A percentile compares a stretch with the other conserved stretches of the same genome.
These are phyloP conservation scores for Cirrhinus molitorella DNA, from an alignment of 2,797 vertebrate species.

Conservation along the genomic window DNA sequence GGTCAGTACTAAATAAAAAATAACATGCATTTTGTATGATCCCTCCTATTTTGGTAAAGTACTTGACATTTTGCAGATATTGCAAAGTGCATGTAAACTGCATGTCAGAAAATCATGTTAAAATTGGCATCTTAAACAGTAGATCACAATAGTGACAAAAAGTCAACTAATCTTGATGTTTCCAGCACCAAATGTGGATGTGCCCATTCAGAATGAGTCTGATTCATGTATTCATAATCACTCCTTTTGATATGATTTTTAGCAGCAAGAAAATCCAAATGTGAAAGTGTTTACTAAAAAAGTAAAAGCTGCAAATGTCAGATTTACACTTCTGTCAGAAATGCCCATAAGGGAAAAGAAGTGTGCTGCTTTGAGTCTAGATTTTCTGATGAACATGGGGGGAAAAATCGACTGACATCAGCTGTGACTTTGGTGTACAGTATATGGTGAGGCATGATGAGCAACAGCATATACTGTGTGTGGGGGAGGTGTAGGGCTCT, in stretches of 20 bases:
- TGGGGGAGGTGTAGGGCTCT: neutral
- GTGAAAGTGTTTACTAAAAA: too few species aligned
- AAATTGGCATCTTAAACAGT: too few species aligned
- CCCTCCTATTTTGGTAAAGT: too few species aligned
- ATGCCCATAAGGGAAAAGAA: neutral
- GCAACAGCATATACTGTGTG: neutral
- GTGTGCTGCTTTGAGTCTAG: neutral
- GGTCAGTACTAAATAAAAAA: too few species aligned
- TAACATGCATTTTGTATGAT: too few species aligned
- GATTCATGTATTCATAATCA: too few species aligned
- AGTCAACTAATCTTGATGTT: neutral
- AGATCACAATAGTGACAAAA: neutral
- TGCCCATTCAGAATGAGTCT: too few species aligned
- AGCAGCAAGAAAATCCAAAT: too few species aligned
- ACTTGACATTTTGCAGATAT: too few species aligned
- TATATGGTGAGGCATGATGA: neutral
- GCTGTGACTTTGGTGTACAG: neutral
- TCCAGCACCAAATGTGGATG: too few species aligned
- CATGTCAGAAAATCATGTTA: neutral
- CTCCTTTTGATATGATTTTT: too few species aligned
- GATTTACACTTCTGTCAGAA: neutral
- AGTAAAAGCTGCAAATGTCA: slow-evolving; percentile 7
- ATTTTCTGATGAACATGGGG: slow-evolving; percentile 61
- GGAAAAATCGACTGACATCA: neutral
- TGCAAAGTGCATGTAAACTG: too few species aligned